Evolutionary conservation across 2,113 vertebrate genomes (phyloP), one percentile per base, ranked within the genome.

Genomic region (Merops nubicus): DNA sequence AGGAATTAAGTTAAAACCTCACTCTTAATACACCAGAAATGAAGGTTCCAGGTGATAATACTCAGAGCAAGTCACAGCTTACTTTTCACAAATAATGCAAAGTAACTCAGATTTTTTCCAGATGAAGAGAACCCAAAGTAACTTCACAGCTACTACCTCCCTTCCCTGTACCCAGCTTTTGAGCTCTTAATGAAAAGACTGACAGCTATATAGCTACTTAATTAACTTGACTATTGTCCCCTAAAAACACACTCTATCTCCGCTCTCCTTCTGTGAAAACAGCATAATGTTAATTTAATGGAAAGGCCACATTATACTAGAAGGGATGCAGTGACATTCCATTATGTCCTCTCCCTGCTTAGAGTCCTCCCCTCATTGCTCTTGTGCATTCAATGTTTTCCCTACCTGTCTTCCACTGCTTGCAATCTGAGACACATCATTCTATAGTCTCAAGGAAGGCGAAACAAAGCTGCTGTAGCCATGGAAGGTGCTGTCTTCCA

Each of bases 241-340:
- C 80, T 83, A 67, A 92, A 96, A 96, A 92, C 72, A 89, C 22
- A 64, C 67, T 48, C 74, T 91, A 43, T 91, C 85, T 96, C 90
- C 48, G 56, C 54, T 93, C 77, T 92, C 60, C 67, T 92, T 94
- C 73, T 84, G 72, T 91, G 77, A 67, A 91, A 92, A 84, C 54
- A 76, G 68, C 65, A 88, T 42, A 72, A 86, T 15, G 11, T 85
- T 93, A 91, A 91, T 94, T 78, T 93, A 95, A 94, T 43, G 75
- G 79, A 95, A 97, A 96, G 90, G 94, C 94, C 96, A 94, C 62
- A 80, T 89, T 89, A 91, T 65, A 69, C 89, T 62, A 94, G 88
- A 86, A 93, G 86, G 76, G 91, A 96, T 4, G 31, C 15, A 83
- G 88, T 65, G 72, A 93, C 57, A 79, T 94, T 93, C 92, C 59